Evolutionary conservation across 2,797 vertebrate genomes (phyloP).

Genomic region (Coracias cyanogaster): DNA sequence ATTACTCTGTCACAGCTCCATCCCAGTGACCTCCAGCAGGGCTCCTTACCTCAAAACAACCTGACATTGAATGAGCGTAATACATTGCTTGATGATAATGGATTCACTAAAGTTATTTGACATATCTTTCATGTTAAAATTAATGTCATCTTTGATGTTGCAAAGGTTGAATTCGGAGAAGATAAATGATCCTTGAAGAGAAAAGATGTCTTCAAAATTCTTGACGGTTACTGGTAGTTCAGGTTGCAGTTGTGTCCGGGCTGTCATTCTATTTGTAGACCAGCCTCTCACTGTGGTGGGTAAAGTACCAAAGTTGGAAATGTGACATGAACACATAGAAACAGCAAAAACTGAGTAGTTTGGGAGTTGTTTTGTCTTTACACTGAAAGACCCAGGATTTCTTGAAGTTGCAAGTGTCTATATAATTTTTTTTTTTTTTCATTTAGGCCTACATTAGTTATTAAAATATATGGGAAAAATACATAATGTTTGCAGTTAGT

Average conservation of each 20-base stretch:
- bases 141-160: conserved; percentile 21
- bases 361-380: neutral
- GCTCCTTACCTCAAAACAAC: neutral
- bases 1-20: neutral
- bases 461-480: neutral
- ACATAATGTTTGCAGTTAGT: neutral
- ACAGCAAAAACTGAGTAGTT: neutral
- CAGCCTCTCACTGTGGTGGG: neutral
- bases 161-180: conserved; percentile 25
- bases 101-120: conserved; percentile 21
- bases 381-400: neutral
- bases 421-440: neutral
- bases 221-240: neutral
- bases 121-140: conserved; percentile 25
- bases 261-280: neutral
- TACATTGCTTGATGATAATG: neutral
- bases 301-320: neutral
- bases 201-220: neutral
- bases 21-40: neutral
- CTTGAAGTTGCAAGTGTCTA: neutral
- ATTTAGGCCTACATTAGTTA: neutral
- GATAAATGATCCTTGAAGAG: neutral
- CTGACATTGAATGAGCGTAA: neutral
- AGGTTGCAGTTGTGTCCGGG: neutral
- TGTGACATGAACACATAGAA: neutral